phyloP scores from a whole-genome alignment of 2,113 vertebrate species.

The Columbina picui region DNA sequence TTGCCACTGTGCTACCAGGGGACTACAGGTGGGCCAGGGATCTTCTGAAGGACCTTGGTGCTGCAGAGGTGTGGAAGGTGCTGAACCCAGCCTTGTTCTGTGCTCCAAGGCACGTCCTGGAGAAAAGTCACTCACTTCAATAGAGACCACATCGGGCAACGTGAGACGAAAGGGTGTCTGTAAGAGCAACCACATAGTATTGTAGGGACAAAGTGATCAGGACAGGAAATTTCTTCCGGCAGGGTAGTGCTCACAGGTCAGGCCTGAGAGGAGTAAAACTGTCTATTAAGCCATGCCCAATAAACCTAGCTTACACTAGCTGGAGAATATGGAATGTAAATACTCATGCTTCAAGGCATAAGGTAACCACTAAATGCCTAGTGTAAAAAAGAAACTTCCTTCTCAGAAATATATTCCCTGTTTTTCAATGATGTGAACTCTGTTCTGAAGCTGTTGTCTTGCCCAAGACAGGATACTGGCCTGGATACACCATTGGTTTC shows the following conservation, averaged over 20 bases:
- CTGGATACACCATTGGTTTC: neutral
- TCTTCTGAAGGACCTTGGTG: neutral
- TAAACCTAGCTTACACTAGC: neutral
- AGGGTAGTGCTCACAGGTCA: neutral
- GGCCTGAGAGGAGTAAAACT: neutral
- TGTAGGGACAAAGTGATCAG: neutral
- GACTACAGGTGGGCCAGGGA: neutral
- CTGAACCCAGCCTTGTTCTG: neutral
- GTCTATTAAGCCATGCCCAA: slow-evolving; percentile 7
- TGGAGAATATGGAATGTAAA: slow-evolving; percentile 54
- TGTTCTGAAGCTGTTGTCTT: slow-evolving; percentile 3
- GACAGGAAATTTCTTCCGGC: neutral
- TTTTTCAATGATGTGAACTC: slow-evolving; percentile 3
- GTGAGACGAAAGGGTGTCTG: neutral
- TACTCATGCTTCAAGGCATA: slow-evolving; percentile 42
- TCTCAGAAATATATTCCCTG: slow-evolving; percentile 37
- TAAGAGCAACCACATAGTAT: neutral
- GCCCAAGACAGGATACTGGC: slow-evolving; percentile 31
- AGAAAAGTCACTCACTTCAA: neutral
- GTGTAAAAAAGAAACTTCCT: slow-evolving; percentile 54
- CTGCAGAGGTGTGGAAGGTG: neutral
- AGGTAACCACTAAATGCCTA: slow-evolving; percentile 52
- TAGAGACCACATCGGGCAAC: neutral
- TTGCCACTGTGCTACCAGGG: neutral
- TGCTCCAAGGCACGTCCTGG: neutral